phyloP scores from a whole-genome alignment of 2,113 vertebrate species.

The Lasiurus cinereus region DNA sequence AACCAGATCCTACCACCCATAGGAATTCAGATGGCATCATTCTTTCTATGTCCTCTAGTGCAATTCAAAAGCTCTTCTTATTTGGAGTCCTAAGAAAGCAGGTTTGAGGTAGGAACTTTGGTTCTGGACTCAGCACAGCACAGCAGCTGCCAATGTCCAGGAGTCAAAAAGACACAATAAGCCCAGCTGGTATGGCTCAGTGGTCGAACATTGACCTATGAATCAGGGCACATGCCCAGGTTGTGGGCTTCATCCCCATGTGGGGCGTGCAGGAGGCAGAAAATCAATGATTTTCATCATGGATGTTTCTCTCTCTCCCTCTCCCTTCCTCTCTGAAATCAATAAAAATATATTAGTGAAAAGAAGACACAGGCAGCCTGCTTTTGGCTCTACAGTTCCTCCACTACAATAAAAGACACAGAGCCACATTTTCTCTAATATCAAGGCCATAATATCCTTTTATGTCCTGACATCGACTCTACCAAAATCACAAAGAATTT shows the following conservation, averaged over 20 bases:
- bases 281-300: too few relatives aligned
- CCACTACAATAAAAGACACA: background rate
- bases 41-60: background rate
- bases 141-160: background rate
- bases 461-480: background rate
- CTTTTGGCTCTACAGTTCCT: rapidly evolving
- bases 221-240: too few relatives aligned
- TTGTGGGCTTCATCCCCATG: too few relatives aligned
- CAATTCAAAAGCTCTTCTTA: background rate
- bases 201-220: too few relatives aligned
- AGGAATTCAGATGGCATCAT: background rate
- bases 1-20: background rate
- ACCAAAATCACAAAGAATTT: background rate
- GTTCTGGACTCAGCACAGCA: background rate
- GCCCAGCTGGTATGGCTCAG: too few relatives aligned
- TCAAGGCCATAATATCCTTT: background rate
- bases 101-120: background rate
- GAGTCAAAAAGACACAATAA: background rate
- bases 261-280: too few relatives aligned
- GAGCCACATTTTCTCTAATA: background rate
- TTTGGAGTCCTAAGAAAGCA: background rate
- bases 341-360: too few relatives aligned
- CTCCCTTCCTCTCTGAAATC: too few relatives aligned
- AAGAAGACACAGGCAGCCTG: background rate
- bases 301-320: too few relatives aligned